Evolutionary conservation across 1,140 invertebrate genomes (phyloP), one percentile per base, ranked within the genome.

Genomic region (Metopolophium dirhodum): DNA sequence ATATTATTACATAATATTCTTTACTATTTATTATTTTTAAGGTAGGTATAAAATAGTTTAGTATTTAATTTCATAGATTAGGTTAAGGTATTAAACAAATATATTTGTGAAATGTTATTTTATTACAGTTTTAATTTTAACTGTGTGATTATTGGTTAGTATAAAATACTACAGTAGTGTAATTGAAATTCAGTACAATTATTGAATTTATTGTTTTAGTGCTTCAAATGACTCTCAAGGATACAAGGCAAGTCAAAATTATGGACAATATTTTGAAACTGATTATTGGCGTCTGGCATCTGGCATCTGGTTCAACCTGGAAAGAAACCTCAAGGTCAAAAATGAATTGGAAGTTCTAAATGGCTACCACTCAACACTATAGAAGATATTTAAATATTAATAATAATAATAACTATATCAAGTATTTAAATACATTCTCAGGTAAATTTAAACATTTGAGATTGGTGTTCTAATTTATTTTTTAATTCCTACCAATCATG

Each of bases 321-420:
- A 41, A 41, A 41, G 41, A 41, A 92, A 41, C 7, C 91, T 23
- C 30, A 11, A 37, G 37, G 35, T 85, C 77, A 54, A 8, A 92
- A 85, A 8, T 92, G 47, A n/a, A 94, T 98, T 51, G 97, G 98
- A 95, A 96, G 96, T 94, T 97, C 97, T 7, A 97, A 97, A 94
- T 98, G 97, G 97, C 95, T 97, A 94, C 96, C 97, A 22, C 14
- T 94, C 0, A 93, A 94, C 7, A 8, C 93, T 35, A 35, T 94
- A 18, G 93, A 90, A 92, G 35, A 51, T 54, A 92, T 92, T 92
- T 92, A 85, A 85, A 51, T 82, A 22, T 45, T 57, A n/a, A 86
- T 30, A 22, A 23, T 45, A 85, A 45, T 23, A 41, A 41, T 41
- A 41, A 41, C 2, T 1, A 41, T 41, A 41, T 47, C 26, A 47